Evolutionary conservation across 2,888 invertebrate species (phyloP).

Genomic region (Anorthoa munda): DNA sequence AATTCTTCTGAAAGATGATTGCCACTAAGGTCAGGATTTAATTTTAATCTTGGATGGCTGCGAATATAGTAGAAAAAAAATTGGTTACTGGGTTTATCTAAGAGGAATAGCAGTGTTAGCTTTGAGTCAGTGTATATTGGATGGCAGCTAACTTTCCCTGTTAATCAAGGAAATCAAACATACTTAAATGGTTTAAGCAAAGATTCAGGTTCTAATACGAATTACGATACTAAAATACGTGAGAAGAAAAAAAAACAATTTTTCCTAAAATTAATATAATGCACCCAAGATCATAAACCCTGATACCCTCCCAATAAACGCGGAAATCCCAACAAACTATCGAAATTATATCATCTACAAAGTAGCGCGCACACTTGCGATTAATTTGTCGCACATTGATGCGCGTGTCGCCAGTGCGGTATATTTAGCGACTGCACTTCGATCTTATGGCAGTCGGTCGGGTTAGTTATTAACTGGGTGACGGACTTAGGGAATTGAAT

Average conservation of each 20-base stretch:
- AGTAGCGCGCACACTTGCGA: conserved; percentile 66
- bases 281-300: neutral
- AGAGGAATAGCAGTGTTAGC: too few species aligned
- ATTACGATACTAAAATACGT: neutral
- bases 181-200: neutral
- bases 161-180: too few species aligned
- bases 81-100: too few species aligned
- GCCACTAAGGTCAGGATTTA: too few species aligned
- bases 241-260: too few species aligned
- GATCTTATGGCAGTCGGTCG: conserved; percentile 70
- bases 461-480: conserved; percentile 71
- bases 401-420: conserved; percentile 58
- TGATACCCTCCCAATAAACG: conserved; percentile 6
- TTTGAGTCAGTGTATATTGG: too few species aligned
- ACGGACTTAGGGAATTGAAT: conserved; percentile 52
- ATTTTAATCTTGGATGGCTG: too few species aligned
- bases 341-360: conserved; percentile 41
- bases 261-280: neutral
- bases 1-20: too few species aligned
- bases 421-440: conserved; percentile 72
- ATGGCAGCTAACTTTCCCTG: too few species aligned
- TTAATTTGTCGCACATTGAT: conserved; percentile 81
- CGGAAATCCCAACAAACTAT: conserved; percentile 43
- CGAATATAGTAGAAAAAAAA: too few species aligned
- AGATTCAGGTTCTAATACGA: neutral